Evolutionary conservation across 2,797 vertebrate species (phyloP), one percentile per base, ranked within the genome.

Genomic region (Crenuchus spilurus): DNA sequence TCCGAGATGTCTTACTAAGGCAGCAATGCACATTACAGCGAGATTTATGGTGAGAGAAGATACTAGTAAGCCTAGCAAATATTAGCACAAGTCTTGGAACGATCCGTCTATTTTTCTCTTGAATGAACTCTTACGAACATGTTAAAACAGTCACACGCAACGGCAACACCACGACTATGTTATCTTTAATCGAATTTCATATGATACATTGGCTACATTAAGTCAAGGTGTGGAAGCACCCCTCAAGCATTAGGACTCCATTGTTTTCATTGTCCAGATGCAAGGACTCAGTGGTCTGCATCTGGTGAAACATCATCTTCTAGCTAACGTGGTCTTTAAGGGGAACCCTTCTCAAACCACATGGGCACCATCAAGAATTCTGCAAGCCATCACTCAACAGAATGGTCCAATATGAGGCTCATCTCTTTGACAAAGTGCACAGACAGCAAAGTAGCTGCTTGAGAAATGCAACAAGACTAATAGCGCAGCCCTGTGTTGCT

Each of bases 141-240:
- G 31, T 20, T 42, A 0, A 42, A 35, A 30, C 42, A 33, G 46
- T 28, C 18, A 18, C 60, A 42, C n/a, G 48, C 35, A 42, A 44
- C 16, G 41, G 37, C 42, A 54, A 20, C 6, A 20, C 22, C 8
- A 48, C 8, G 18, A 72, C 33, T 11, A 18, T 44, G 35, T 60
- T 41, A 58, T 39, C 62, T 55, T 61, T 70, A 72, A 81, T 76
- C 52, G 16, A 66, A 78, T 73, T 76, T 52, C 70, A 65, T 52
- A 61, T n/a, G 46, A 75, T 52, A 28, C 58, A 54, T 14, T 20
- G 11, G 26, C 13, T 67, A 41, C 64, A 82, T 76, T 41, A 71
- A 71, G 42, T 58, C 70, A 76, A 74, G 58, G 49, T 74, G 76
- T 39, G 46, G 71, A 24, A 26, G 51, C 16, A 13, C 64, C n/a